Base-by-base conservation (phyloP, 2,113 vertebrate species). In the Brachirus orientalis region DNA sequence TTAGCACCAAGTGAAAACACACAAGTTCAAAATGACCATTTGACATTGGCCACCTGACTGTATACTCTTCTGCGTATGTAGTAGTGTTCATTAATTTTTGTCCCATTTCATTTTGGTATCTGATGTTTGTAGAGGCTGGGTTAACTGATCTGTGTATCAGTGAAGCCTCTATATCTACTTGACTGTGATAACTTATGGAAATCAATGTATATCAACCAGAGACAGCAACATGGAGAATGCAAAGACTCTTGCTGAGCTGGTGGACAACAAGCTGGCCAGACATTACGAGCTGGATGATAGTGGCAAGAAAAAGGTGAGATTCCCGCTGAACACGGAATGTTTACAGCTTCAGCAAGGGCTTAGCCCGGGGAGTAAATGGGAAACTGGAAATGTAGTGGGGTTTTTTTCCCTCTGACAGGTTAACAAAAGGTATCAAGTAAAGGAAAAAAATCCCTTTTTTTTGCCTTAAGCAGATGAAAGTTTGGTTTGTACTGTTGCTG, bases 271-370 rank as follows among this genome's bases (percentile, higher is more conserved):
- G 63, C 94, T 99, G 87, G 91, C 93, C 69, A 81, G 85, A 55
- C 94, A 96, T 90, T 99, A 96, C 45, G 93, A 93, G 79, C 86
- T 91, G 66, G 98, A 99, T 79, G 95, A 97, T 70, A 90, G 78
- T 40, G 86, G 88, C 68, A 94, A 94, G 78, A 94, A 95, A 89
- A 98, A 97, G 96, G 98, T 98, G 93, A 86, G 70, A 38, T 37
- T 5, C 22, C 18, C n/a, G 6, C 66, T 40, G n/a, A 41, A 41
- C 20, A 52, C 57, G 57, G 63, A 44, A 0, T 48, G 73, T 69
- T 75, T 45, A 78, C 8, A 77, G 20, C 53, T 28, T 10, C 66
- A 82, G 79, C 64, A 77, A 47, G 36, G 40, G 43, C 6, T 54
- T 72, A 70, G 48, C 54, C 40, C 28, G 16, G 48, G 63, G 14